These are phyloP conservation scores for Nasonia giraulti DNA, from an alignment of 1,140 invertebrate genomes.

Conservation along the genomic window DNA sequence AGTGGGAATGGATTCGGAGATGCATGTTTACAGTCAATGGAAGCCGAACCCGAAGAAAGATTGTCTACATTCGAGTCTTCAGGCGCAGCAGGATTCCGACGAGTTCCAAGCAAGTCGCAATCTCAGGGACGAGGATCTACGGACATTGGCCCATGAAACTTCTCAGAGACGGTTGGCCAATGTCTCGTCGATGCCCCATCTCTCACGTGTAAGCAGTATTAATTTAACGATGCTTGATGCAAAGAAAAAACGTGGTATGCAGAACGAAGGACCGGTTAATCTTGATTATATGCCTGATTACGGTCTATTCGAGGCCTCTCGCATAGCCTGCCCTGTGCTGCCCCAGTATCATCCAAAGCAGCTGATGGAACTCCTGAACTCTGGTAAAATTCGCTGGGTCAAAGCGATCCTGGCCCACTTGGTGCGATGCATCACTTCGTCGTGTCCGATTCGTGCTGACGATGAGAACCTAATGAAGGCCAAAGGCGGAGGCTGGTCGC, in stretches of 20 bases:
- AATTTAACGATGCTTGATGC: constrained; percentile 86
- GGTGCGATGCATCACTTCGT: constrained; percentile 87
- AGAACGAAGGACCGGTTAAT: constrained; percentile 72
- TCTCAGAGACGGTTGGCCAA: constrained; percentile 81
- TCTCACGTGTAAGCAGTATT: constrained; percentile 87
- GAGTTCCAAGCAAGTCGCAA: constrained; percentile 84
- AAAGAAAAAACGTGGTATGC: constrained; percentile 80
- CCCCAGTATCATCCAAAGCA: constrained; percentile 99
- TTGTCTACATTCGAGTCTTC: constrained; percentile 68
- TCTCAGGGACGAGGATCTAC: constrained; percentile 86
- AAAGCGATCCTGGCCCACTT: constrained; percentile 98
- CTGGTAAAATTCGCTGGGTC: constrained; percentile 97
- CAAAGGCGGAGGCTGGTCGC: constrained; percentile 81
- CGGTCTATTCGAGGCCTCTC: constrained; percentile 96
- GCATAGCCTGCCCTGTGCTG: constrained; percentile 96
- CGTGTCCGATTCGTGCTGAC: constrained; percentile 76
- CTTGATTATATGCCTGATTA: constrained; percentile 92
- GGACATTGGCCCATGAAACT: constrained; percentile 83
- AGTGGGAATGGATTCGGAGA: constrained; percentile 99
- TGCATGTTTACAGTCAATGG: constrained; percentile 99
- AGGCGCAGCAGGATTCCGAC: constrained; percentile 76
- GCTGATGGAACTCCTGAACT: constrained; percentile 98
- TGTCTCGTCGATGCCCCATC: constrained; percentile 85
- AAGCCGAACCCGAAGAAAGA: constrained; percentile 81
- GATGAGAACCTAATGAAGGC: constrained; percentile 77